phyloP scores from a whole-genome alignment of 1,140 invertebrate species.

The Schmidtea mediterranea region DNA sequence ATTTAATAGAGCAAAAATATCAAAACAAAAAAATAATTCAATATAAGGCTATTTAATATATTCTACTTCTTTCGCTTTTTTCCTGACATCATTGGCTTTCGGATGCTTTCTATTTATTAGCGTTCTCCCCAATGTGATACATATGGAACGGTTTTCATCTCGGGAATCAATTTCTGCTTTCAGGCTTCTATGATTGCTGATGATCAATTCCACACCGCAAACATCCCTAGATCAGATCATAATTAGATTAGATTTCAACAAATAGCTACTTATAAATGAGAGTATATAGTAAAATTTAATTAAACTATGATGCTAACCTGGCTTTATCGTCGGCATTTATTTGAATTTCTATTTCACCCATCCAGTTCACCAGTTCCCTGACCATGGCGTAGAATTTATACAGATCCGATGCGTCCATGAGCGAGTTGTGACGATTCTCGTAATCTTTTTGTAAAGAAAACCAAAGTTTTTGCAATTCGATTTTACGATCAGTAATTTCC shows the following conservation, averaged over 20 bases:
- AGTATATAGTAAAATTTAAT: conserved; percentile 35
- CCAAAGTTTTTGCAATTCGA: conserved; percentile 69
- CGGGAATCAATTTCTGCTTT: conserved; percentile 95
- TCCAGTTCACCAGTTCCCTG: conserved; percentile 69
- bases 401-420: conserved; percentile 66
- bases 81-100: conserved; percentile 40
- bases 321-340: conserved; percentile 38
- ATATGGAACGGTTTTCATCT: conserved; percentile 81
- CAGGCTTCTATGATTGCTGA: conserved; percentile 96
- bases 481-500: conserved; percentile 68
- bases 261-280: conserved; percentile 86
- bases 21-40: no score
- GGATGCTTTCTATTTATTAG: conserved; percentile 75
- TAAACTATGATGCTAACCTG: conserved; percentile 53
- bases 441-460: conserved; percentile 51
- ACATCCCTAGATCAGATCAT: conserved; percentile 85
- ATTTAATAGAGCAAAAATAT: no score
- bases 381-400: conserved; percentile 87
- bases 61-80: conserved; percentile 27
- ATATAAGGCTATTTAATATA: no score
- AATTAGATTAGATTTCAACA: conserved; percentile 85
- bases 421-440: conserved; percentile 46
- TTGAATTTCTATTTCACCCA: conserved; percentile 79
- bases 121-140: conserved; percentile 77
- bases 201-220: conserved; percentile 81